Evolutionary conservation across 2,888 invertebrate species (phyloP), one percentile per base, ranked within the genome.

Genomic region (Melanchra persicariae): DNA sequence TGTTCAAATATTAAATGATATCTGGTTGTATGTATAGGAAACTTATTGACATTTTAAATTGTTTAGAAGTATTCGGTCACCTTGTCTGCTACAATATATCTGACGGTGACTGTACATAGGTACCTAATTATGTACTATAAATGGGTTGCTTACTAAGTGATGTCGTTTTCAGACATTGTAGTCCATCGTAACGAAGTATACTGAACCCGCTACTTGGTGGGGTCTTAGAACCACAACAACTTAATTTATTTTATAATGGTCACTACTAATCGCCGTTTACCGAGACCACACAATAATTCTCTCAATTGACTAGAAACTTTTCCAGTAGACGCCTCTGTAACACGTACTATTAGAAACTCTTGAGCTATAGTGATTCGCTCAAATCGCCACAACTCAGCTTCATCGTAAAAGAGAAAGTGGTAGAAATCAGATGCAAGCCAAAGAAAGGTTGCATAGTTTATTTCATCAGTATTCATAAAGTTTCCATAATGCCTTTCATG

Each of bases 351-450:
- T 61, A 73, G 79, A 82, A 82, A 79, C 24, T 52, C 15, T 66
- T 37, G 49, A 47, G n/a, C 55, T 47, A 68, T 79, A 62, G 79
- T 58, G 57, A 65, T 62, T 60, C n/a, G 1, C 9, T 51, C 30
- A 60, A 58, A 52, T 60, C 15, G 34, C 57, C 22, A 24, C 49
- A 47, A 15, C 45, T 45, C 51, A 12, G 54, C 40, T 15, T 55
- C 59, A 37, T 51, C 64, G 40, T 71, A 24, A 74, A 78, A 79
- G 83, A 52, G 82, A 79, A 79, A 79, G 79, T 62, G 17, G 73
- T 62, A 73, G 68, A 79, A 82, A 82, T 49, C 60, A 49, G 47
- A 67, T 58, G 64, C 51, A 52, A 64, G 51, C 26, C 19, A 55
- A 55, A 40, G 52, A 79, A 68, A 55, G 22, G 52, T 51, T 52